Evolutionary conservation across 2,797 vertebrate species (phyloP).

Genomic region (Vireo griseus): DNA sequence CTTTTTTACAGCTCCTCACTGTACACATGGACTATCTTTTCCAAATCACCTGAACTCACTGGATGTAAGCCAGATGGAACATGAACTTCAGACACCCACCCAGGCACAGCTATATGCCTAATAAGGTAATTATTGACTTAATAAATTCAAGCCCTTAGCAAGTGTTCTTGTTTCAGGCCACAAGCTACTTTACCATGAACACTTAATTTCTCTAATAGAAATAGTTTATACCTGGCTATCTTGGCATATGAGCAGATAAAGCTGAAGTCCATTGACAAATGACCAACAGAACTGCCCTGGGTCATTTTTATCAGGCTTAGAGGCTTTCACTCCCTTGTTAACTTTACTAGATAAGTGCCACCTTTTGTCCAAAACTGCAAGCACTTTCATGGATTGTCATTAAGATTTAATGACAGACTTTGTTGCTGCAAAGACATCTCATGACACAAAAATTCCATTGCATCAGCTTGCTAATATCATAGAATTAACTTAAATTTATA

Average conservation of each 20-base stretch:
- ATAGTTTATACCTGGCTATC: background rate
- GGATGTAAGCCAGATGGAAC: background rate
- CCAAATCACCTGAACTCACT: background rate
- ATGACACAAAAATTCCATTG: background rate
- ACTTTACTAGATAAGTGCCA: background rate
- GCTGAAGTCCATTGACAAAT: background rate
- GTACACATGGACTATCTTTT: background rate
- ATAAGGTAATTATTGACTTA: background rate
- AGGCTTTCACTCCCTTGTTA: background rate
- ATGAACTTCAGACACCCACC: background rate
- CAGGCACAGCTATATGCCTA: background rate
- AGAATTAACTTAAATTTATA: background rate
- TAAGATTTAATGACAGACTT: background rate
- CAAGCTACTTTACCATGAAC: background rate
- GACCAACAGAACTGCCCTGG: background rate
- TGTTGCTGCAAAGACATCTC: background rate
- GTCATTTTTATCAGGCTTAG: background rate
- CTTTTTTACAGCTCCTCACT: background rate
- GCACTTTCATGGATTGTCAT: background rate
- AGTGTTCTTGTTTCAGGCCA: background rate
- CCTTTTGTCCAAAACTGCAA: slow-evolving; percentile 1
- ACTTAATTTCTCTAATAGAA: background rate
- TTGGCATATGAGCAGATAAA: background rate
- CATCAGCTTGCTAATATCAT: background rate
- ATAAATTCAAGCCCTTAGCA: background rate